Percentiles rank a stretch among this genome's conserved stretches.
phyloP scores from a whole-genome alignment of 2,113 vertebrate genomes.

The Cyphomyrus plagiostoma region DNA sequence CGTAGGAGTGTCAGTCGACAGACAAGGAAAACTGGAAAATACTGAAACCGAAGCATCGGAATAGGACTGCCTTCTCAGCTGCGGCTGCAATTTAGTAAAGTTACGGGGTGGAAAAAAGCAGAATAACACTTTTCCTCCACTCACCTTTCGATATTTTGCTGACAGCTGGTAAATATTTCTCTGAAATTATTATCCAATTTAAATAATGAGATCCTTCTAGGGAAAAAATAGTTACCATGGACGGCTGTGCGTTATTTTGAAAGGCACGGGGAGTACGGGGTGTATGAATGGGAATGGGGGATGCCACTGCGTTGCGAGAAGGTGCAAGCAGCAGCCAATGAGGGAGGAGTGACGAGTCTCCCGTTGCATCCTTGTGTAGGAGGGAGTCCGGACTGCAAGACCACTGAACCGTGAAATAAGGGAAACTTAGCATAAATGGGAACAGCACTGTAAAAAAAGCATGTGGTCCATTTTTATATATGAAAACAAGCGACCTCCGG shows the following conservation, averaged over 20 bases:
- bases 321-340: constrained; percentile 51
- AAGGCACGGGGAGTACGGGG: constrained; percentile 48
- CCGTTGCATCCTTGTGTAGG: constrained; percentile 49
- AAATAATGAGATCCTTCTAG: constrained; percentile 53
- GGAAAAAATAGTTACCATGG: constrained; percentile 42
- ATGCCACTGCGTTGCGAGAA: constrained; percentile 38
- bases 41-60: background rate
- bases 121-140: constrained; percentile 30
- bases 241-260: constrained; percentile 60
- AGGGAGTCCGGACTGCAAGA: constrained; percentile 32
- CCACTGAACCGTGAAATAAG: constrained; percentile 64
- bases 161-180: constrained; percentile 24
- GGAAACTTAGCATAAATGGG: constrained; percentile 45
- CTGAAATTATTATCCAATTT: constrained; percentile 42
- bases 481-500: constrained; percentile 13
- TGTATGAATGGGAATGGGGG: constrained; percentile 59
- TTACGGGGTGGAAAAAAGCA: background rate
- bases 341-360: constrained; percentile 56
- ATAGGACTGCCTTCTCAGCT: background rate
- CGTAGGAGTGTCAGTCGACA: background rate
- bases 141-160: constrained; percentile 22
- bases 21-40: background rate
- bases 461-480: constrained; percentile 10
- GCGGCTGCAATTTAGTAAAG: background rate
- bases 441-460: constrained; percentile 50